Evolutionary conservation across 1,140 invertebrate genomes (phyloP).

Genomic region (Aplysia californica): DNA sequence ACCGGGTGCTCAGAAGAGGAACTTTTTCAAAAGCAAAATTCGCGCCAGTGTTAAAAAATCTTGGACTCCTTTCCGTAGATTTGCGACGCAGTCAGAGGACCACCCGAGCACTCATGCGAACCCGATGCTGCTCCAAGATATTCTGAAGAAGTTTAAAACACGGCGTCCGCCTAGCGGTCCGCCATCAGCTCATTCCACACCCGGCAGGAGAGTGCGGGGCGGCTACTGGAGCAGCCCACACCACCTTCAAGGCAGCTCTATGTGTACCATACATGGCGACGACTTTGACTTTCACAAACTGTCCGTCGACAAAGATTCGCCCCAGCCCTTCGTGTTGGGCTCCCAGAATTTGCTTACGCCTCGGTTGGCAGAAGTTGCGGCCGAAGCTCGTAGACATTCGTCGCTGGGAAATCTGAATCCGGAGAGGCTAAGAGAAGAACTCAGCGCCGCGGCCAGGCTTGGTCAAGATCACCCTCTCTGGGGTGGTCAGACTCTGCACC

Average conservation of each 20-base stretch:
- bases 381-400: background rate
- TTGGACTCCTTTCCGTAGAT: background rate
- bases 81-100: conserved; percentile 10
- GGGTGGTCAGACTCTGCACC: too few relatives aligned
- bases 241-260: conserved; percentile 4
- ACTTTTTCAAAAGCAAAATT: background rate
- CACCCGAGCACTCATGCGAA: background rate
- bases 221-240: background rate
- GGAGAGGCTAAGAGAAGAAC: background rate
- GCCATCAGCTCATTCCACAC: background rate
- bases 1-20: background rate
- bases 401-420: background rate
- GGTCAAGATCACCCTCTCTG: background rate
- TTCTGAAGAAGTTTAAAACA: conserved; percentile 13
- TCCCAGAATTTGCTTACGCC: background rate
- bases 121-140: conserved; percentile 1
- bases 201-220: background rate
- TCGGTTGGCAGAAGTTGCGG: background rate
- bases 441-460: background rate
- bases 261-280: conserved; percentile 22
- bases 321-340: too few relatives aligned
- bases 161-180: background rate
- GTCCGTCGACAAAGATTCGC: too few relatives aligned
- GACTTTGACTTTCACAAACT: background rate
- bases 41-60: background rate